A percentile compares a stretch with the other conserved stretches of the same genome.
Conservation (phyloP, 2,888 invertebrate genomes). For the Scrobipalpa atriplicella region DNA sequence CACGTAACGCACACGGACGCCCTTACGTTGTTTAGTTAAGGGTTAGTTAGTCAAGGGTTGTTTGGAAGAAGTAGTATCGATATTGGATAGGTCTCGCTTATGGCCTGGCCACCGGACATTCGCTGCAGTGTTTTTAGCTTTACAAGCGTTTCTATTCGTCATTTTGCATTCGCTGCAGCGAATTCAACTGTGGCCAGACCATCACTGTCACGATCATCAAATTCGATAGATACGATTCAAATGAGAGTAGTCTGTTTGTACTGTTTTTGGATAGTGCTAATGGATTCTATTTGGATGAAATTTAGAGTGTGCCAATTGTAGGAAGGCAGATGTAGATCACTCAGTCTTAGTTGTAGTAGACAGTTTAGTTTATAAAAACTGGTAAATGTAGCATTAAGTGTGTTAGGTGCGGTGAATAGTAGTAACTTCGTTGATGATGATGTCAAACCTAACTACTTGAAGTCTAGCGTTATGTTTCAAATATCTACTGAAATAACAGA, state of each 20-base stretch:
- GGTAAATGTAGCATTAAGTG: not conserved
- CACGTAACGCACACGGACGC: no score
- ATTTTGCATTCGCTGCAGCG: no score
- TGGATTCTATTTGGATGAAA: not conserved
- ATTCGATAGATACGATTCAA: not conserved
- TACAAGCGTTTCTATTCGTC: no score
- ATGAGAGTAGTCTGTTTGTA: not conserved
- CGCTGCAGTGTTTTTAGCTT: no score
- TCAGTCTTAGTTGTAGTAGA: not conserved
- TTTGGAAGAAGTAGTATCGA: no score
- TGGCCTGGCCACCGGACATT: no score
- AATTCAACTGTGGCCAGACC: no score
- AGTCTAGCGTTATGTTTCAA: not conserved
- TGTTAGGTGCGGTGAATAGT: conserved; percentile 1
- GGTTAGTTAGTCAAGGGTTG: no score
- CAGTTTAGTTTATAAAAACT: not conserved
- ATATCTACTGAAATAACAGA: not conserved
- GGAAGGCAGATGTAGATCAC: not conserved
- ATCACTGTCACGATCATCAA: no score
- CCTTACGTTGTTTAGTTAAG: no score
- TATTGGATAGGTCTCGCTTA: no score
- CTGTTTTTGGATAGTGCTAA: conserved; percentile 6
- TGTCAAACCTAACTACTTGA: conserved; percentile 5
- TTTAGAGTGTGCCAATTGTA: not conserved
- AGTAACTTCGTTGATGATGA: not conserved